Evolutionary conservation across 2,113 vertebrate species (phyloP).

Genomic region (Silurus glanis): DNA sequence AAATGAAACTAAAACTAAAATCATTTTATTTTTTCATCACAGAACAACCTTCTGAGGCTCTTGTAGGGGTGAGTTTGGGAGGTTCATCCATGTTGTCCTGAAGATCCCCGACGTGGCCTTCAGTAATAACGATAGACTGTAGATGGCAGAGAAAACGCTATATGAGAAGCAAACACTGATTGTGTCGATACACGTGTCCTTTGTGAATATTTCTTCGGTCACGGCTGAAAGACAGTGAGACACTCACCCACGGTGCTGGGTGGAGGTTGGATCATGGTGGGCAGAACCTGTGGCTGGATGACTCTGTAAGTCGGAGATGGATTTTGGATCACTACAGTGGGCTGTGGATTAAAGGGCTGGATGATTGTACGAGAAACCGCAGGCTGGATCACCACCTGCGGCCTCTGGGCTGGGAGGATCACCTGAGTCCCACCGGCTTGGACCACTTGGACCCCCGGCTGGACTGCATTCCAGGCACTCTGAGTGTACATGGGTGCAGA

Average conservation of each 20-base stretch:
- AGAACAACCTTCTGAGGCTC: no score
- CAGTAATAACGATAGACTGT: slow-evolving; percentile 27
- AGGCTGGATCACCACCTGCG: not conserved
- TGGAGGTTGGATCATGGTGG: not conserved
- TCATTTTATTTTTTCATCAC: no score
- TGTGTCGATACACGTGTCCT: not conserved
- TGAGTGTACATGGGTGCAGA: not conserved
- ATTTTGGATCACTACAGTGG: not conserved
- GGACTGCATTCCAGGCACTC: not conserved
- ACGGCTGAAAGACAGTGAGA: not conserved
- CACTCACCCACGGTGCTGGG: not conserved
- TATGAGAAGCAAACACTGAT: not conserved
- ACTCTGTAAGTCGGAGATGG: not conserved
- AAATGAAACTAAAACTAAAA: no score
- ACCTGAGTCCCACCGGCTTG: not conserved
- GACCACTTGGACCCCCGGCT: not conserved
- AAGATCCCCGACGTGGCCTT: not conserved
- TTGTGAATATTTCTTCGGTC: no score
- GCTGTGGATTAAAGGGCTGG: not conserved
- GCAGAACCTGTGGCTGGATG: not conserved
- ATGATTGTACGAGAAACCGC: not conserved
- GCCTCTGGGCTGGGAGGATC: not conserved
- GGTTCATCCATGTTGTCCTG: no score
- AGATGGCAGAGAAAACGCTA: not conserved
- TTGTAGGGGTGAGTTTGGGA: no score